These are phyloP conservation scores for Gasterosteus aculeatus DNA, from an alignment of 2,113 vertebrate species.

Conservation along the genomic window DNA sequence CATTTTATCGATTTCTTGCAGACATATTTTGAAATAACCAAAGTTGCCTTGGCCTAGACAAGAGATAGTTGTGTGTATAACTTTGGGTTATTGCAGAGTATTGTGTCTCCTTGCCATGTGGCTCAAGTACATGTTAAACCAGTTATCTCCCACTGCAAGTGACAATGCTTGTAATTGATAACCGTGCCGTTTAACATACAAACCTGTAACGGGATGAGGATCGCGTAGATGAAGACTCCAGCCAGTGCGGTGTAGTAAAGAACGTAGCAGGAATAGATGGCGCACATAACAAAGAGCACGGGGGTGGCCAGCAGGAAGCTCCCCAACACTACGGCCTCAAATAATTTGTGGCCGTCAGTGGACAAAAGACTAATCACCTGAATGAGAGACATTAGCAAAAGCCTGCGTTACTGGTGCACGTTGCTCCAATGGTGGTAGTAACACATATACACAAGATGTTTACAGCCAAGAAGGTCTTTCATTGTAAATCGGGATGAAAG, in stretches of 20 bases:
- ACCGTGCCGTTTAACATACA: neutral
- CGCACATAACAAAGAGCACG: constrained; percentile 72
- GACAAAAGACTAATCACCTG: constrained; percentile 85
- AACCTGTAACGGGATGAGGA: constrained; percentile 84
- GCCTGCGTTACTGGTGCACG: neutral
- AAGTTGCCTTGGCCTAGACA: neutral
- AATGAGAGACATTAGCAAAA: neutral
- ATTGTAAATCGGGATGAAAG: neutral
- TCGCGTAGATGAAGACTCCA: constrained; percentile 72
- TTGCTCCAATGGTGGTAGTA: neutral
- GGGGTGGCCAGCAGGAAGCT: constrained; percentile 76
- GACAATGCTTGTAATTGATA: neutral
- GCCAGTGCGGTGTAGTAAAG: constrained; percentile 83
- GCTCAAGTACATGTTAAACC: neutral
- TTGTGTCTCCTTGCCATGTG: neutral
- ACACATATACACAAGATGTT: neutral
- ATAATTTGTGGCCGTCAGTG: constrained; percentile 82
- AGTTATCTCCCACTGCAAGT: neutral
- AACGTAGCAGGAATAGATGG: constrained; percentile 77
- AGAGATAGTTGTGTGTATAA: neutral
- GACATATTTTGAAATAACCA: neutral
- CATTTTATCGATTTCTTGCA: no score
- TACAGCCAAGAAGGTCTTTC: neutral
- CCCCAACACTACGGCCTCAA: constrained; percentile 81
- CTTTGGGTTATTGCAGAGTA: neutral